Percentiles rank a stretch among this genome's conserved stretches.
phyloP scores from a whole-genome alignment of 2,888 invertebrate genomes.

The Leptopterna dolabrata region DNA sequence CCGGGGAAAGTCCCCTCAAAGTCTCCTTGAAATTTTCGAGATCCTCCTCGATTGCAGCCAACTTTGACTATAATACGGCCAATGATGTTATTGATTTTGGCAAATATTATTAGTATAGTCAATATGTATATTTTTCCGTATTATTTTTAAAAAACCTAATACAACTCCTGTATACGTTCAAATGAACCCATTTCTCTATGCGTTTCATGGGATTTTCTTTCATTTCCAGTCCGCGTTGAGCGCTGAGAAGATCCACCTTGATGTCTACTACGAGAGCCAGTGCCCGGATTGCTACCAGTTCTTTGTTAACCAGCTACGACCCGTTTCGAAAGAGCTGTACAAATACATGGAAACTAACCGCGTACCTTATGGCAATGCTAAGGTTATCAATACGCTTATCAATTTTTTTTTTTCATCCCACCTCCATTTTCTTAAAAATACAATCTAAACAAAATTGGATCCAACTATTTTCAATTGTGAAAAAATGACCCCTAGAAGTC shows the following conservation, averaged over 20 bases:
- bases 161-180: background rate
- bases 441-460: no score
- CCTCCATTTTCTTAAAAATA: no score
- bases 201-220: background rate
- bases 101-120: no score
- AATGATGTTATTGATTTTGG: no score
- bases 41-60: no score
- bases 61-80: no score
- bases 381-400: background rate
- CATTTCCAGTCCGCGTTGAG: background rate
- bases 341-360: background rate
- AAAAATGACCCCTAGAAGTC: no score
- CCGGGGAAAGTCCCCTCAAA: no score
- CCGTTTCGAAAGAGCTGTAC: background rate
- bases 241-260: background rate
- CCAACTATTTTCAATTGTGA: no score
- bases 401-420: background rate
- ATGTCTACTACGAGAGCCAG: conserved; percentile 12
- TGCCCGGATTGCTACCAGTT: background rate
- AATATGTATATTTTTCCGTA: no score
- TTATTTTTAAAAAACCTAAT: no score
- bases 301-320: conserved; percentile 5
- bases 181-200: background rate
- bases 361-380: conserved; percentile 13
- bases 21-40: no score